phyloP scores from a whole-genome alignment of 2,113 vertebrate species.

The Rhynchopsitta pachyrhyncha region DNA sequence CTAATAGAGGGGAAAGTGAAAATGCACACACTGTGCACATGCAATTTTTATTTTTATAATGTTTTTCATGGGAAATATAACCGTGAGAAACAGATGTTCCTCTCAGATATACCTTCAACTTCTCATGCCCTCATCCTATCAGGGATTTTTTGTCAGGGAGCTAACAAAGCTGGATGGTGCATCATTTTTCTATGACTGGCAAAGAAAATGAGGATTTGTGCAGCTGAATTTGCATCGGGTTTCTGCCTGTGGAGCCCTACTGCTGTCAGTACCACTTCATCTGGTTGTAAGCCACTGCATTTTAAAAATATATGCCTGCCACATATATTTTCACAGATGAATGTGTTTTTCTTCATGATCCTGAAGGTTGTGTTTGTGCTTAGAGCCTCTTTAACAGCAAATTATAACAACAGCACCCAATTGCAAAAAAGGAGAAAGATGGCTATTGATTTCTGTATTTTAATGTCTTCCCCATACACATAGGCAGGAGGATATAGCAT shows the following conservation, averaged over 20 bases:
- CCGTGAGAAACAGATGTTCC: background rate
- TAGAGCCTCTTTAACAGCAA: background rate
- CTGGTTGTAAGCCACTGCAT: background rate
- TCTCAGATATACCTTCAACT: background rate
- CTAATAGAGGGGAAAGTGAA: background rate
- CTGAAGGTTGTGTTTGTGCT: background rate
- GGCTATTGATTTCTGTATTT: conserved; percentile 9
- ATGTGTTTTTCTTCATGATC: background rate
- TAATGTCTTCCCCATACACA: background rate
- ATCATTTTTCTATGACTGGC: background rate
- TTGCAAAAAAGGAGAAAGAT: background rate
- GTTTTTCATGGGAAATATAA: background rate
- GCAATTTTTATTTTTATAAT: background rate
- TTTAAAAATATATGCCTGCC: background rate
- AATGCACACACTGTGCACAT: background rate
- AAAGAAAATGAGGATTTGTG: background rate
- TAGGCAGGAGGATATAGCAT: background rate
- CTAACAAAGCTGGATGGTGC: background rate
- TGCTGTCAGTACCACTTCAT: background rate
- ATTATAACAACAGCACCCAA: background rate
- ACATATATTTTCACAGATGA: background rate
- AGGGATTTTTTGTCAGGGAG: background rate
- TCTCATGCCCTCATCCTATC: background rate
- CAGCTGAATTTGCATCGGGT: background rate
- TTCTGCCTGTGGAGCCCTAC: background rate